These are phyloP conservation scores for Dione vanillae DNA, from an alignment of 2,888 invertebrate species.

Conservation along the genomic window DNA sequence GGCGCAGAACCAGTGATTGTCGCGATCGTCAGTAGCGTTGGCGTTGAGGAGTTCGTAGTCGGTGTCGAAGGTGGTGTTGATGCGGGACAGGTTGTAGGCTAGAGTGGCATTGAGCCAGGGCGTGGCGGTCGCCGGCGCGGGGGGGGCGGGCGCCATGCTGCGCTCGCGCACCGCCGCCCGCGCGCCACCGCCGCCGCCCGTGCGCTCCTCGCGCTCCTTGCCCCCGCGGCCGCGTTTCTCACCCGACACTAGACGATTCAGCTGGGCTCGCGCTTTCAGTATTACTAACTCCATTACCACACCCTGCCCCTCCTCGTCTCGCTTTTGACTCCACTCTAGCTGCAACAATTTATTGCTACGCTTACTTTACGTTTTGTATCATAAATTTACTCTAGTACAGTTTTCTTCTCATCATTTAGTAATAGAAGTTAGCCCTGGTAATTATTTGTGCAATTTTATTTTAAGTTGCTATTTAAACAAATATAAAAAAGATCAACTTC, in stretches of 20 bases:
- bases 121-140: conserved; percentile 70
- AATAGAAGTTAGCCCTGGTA: background rate
- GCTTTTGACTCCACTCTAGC: conserved; percentile 52
- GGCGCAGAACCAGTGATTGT: conserved; percentile 85
- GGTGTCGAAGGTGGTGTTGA: conserved; percentile 81
- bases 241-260: conserved; percentile 84
- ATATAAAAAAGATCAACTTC: background rate
- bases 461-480: background rate
- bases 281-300: conserved; percentile 86
- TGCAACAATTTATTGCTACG: conserved; percentile 51
- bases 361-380: background rate
- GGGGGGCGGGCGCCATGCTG: conserved; percentile 78
- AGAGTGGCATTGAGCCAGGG: conserved; percentile 84
- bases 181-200: conserved; percentile 62
- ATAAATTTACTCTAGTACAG: background rate
- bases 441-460: no score
- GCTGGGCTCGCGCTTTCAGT: conserved; percentile 85
- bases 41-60: conserved; percentile 80
- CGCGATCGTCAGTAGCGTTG: conserved; percentile 73
- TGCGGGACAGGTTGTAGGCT: conserved; percentile 79
- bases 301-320: conserved; percentile 58
- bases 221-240: conserved; percentile 61
- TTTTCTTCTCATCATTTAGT: background rate
- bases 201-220: conserved; percentile 56
- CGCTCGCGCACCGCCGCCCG: conserved; percentile 68